Evolutionary conservation across 2,797 vertebrate genomes (phyloP).

Genomic region (Falco concolor): DNA sequence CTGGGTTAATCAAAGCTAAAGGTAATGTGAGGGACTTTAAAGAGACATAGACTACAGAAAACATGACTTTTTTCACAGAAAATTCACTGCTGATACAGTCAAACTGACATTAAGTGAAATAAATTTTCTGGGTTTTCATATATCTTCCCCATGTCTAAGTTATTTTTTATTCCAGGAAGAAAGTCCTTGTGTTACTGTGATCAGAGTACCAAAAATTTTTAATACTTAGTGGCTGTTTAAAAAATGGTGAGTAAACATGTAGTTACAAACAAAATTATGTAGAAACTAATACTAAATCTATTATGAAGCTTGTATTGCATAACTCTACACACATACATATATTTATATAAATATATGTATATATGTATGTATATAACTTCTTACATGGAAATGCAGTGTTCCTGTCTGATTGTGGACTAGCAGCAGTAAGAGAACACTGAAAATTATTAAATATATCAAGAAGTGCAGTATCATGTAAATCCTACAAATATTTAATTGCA

Average conservation of each 20-base stretch:
- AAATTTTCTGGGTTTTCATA: not conserved
- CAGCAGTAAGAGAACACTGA: not conserved
- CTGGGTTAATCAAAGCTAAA: slow-evolving; percentile 2
- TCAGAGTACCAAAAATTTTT: not conserved
- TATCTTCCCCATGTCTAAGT: not conserved
- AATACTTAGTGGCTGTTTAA: not conserved
- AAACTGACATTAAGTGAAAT: not conserved
- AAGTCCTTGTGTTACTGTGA: not conserved
- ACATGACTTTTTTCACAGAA: not conserved
- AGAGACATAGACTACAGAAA: not conserved
- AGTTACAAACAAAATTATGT: not conserved
- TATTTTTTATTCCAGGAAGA: not conserved
- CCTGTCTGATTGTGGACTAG: not conserved
- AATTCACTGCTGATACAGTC: not conserved
- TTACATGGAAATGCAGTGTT: not conserved
- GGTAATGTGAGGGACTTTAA: not conserved
- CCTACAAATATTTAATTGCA: not conserved
- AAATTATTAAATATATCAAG: not conserved
- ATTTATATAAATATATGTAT: not conserved
- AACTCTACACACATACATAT: not conserved
- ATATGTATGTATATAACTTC: not conserved
- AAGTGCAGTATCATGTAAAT: not conserved
- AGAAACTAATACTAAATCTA: not conserved
- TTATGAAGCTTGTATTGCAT: not conserved
- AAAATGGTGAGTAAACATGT: not conserved